phyloP scores from a whole-genome alignment of 2,888 invertebrate genomes.

The Chrysolina americana region DNA sequence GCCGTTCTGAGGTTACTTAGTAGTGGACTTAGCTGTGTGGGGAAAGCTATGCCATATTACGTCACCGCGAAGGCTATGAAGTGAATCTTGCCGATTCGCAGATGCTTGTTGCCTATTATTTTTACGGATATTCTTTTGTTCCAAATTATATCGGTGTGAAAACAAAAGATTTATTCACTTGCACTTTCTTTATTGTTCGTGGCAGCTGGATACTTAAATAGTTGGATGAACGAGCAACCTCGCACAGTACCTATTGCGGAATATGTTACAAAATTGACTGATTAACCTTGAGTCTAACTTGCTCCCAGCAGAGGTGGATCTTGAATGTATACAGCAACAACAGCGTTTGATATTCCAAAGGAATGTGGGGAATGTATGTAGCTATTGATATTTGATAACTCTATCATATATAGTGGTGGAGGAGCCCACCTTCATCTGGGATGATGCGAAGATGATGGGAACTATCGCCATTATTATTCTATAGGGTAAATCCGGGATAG shows the following conservation, averaged over 20 bases:
- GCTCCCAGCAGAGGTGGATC: slow-evolving; percentile 26
- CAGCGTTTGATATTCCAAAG: slow-evolving; percentile 19
- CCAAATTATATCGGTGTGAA: slow-evolving; percentile 23
- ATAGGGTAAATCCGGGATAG: too few relatives aligned
- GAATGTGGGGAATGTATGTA: slow-evolving; percentile 24
- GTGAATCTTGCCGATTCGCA: slow-evolving; percentile 48
- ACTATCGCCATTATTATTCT: too few relatives aligned
- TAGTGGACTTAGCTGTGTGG: slow-evolving; percentile 47
- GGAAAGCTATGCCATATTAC: slow-evolving; percentile 54
- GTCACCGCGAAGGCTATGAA: slow-evolving; percentile 52
- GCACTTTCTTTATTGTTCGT: slow-evolving; percentile 3
- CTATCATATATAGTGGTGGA: not conserved
- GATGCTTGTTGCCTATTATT: slow-evolving; percentile 32
- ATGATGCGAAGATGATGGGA: too few relatives aligned
- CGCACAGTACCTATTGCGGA: slow-evolving; percentile 16
- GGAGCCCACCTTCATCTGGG: too few relatives aligned
- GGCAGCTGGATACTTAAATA: slow-evolving; percentile 28
- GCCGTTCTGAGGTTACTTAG: slow-evolving; percentile 50
- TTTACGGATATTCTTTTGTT: slow-evolving; percentile 27
- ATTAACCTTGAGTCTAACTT: slow-evolving; percentile 30
- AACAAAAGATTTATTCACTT: slow-evolving; percentile 8
- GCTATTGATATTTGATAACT: not conserved
- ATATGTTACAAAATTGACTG: slow-evolving; percentile 24
- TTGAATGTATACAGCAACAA: slow-evolving; percentile 28
- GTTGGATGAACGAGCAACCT: slow-evolving; percentile 32